These are phyloP conservation scores for Oceanites oceanicus DNA, from an alignment of 2,113 vertebrate species.

Conservation along the genomic window DNA sequence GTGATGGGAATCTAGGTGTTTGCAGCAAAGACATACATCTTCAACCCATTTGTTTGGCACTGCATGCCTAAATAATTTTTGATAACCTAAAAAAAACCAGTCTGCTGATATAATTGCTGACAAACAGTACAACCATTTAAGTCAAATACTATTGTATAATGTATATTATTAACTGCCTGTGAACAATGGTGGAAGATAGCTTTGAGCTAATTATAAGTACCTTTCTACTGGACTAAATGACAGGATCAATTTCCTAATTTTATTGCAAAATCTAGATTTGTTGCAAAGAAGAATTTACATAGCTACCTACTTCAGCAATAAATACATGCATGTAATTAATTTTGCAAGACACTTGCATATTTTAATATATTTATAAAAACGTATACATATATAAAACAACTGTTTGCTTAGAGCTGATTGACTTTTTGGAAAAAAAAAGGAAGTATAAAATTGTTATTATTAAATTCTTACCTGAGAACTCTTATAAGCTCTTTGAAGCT, in stretches of 20 bases:
- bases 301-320: not conserved
- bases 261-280: not conserved
- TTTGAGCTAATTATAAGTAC: not conserved
- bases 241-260: not conserved
- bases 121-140: not conserved
- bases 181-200: not conserved
- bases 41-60: not conserved
- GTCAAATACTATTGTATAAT: not conserved
- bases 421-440: not conserved
- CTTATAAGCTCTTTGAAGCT: not conserved
- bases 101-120: not conserved
- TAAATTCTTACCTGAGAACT: not conserved
- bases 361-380: not conserved
- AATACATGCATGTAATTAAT: not conserved
- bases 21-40: not conserved
- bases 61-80: not conserved
- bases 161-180: not conserved
- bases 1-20: not conserved
- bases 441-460: not conserved
- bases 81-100: not conserved
- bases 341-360: not conserved
- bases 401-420: not conserved
- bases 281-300: not conserved
- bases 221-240: not conserved
- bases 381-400: not conserved